Base-by-base conservation (phyloP, 2,888 invertebrate species). In the Drosophila affinis region DNA sequence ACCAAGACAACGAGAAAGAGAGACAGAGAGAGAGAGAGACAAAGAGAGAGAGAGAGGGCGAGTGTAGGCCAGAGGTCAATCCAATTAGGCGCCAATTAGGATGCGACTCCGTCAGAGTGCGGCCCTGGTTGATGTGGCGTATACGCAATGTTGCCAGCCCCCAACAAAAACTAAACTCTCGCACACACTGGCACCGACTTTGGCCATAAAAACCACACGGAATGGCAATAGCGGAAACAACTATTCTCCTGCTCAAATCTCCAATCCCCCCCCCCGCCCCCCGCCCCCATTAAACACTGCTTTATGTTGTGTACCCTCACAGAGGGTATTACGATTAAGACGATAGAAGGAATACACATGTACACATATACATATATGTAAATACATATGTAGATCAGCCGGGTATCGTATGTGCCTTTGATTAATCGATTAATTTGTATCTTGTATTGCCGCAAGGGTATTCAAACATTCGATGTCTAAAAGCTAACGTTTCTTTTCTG, bases 11-110 rank as follows among this genome's bases (percentile, higher is more conserved):
- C 4, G 34, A 0, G 2, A 12, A 0, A 4, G 12, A 12, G 34
- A 34, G 3, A 3, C 12, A 12, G 34, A 4, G 32, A 9, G 29
- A 10, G n/a, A n/a, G n/a, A n/a, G n/a, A n/a, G n/a, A n/a, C n/a
- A n/a, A n/a, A n/a, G 10, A 32, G 32, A 0, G 32, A 32, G 3
- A 3, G 4, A 1, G 34, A 4, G 34, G 3, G 10, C 10, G 1
- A 45, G 45, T 39, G 14, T 10, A 2, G 32, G 18, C 9, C 59
- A 39, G 27, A 18, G 62, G 62, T 61, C 78, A 69, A 72, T 78
- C 81, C 72, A 81, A 81, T 83, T 79, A 83, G 75, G 63, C 68
- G 81, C 61, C 76, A 59, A 59, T 59, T 58, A 47, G 47, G 47
- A 21, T 32, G 17, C 12, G 52, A 52, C 52, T 7, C 17, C 12